These are phyloP conservation scores for Drosophila aff. DNA, from an alignment of 1,140 invertebrate species.

Conservation along the genomic window DNA sequence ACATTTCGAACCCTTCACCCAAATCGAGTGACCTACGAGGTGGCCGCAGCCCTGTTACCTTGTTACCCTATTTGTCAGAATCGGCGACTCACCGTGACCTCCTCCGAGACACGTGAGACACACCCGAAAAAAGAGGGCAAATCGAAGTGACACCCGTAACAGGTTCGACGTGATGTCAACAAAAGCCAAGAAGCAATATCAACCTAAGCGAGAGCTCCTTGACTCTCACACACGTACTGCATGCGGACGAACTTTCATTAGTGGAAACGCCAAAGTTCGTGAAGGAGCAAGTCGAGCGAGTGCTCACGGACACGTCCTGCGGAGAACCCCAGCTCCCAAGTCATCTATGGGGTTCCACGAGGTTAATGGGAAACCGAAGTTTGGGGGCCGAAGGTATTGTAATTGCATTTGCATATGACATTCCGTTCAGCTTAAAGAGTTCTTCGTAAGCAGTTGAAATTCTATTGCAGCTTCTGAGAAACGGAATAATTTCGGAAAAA, in stretches of 20 bases:
- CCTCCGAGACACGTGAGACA: conserved; percentile 20
- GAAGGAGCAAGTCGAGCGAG: conserved; percentile 28
- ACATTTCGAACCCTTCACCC: neutral
- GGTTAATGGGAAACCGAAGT: conserved; percentile 13
- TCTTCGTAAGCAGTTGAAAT: neutral
- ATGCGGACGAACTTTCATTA: conserved; percentile 70
- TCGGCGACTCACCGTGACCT: conserved; percentile 44
- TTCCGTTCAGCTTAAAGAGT: conserved; percentile 23
- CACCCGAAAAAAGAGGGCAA: conserved; percentile 35
- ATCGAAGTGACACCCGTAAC: conserved; percentile 69
- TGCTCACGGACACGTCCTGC: conserved; percentile 20
- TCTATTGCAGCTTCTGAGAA: neutral
- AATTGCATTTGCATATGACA: conserved; percentile 76
- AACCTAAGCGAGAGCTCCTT: conserved; percentile 44
- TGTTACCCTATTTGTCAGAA: conserved; percentile 40
- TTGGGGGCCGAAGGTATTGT: conserved; percentile 25
- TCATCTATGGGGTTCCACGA: conserved; percentile 4
- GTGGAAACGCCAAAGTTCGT: conserved; percentile 71
- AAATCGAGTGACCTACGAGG: conserved; percentile 12
- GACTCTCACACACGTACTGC: conserved; percentile 31
- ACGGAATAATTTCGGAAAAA: neutral
- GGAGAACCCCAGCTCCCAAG: neutral
- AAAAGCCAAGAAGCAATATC: conserved; percentile 63
- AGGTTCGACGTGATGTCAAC: conserved; percentile 77
- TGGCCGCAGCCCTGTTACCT: conserved; percentile 20